Conservation (phyloP, 2,888 invertebrate genomes). For the Phaonia tiefii region DNA sequence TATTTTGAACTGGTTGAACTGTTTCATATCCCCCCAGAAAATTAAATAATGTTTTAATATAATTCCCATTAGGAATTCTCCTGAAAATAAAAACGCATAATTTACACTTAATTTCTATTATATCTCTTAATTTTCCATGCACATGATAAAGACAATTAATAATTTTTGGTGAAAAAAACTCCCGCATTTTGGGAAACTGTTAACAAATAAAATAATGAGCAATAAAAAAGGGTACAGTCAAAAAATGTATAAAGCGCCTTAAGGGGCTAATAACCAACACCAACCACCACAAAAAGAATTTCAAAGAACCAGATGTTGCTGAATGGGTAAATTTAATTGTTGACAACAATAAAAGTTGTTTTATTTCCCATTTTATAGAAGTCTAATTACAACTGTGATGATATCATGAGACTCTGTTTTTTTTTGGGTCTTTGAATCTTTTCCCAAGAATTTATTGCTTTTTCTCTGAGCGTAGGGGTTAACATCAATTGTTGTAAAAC, state of each 20-base stretch:
- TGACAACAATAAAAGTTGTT: constrained; percentile 12
- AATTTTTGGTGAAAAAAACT: background rate
- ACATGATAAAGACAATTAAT: background rate
- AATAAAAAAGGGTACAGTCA: no score
- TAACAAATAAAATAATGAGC: no score
- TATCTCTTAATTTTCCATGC: background rate
- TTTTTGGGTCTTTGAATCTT: background rate
- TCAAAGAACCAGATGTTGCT: background rate
- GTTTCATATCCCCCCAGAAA: background rate
- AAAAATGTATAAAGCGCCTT: no score
- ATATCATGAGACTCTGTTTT: constrained; percentile 4
- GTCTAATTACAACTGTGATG: background rate
- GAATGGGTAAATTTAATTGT: background rate
- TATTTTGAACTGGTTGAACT: background rate
- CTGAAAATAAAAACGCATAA: constrained; percentile 55
- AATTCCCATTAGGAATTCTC: constrained; percentile 27
- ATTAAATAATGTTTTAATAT: constrained; percentile 3
- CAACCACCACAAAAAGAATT: background rate
- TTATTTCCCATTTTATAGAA: constrained; percentile 5
- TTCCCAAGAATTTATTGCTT: constrained; percentile 39
- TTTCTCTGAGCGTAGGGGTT: constrained; percentile 26
- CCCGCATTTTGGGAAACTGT: constrained; percentile 12
- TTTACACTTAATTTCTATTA: constrained; percentile 56
- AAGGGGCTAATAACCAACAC: constrained; percentile 1
- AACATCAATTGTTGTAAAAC: constrained; percentile 53